These are phyloP conservation scores for Cordilura impudica DNA, from an alignment of 2,888 invertebrate species.

Conservation along the genomic window DNA sequence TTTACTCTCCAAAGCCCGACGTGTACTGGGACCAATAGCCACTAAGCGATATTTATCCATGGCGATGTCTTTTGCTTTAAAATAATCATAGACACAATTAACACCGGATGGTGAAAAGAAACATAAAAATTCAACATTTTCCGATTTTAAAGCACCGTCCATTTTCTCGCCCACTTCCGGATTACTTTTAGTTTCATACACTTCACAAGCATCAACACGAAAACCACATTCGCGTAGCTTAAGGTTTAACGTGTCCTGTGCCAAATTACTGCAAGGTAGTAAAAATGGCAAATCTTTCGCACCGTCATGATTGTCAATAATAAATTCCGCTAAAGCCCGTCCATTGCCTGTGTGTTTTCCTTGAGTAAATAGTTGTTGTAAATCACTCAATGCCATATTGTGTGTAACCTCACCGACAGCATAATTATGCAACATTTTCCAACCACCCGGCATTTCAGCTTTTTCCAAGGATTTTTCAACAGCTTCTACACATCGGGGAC, in stretches of 20 bases:
- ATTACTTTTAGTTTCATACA: conserved; percentile 80
- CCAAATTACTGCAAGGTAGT: conserved; percentile 81
- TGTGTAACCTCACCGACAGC: conserved; percentile 80
- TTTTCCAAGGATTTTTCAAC: conserved; percentile 77
- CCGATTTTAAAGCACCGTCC: conserved; percentile 73
- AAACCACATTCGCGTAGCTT: conserved; percentile 77
- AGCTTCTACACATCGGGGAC: conserved; percentile 80
- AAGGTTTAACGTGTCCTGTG: conserved; percentile 79
- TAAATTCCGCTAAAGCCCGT: conserved; percentile 78
- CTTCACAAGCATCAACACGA: conserved; percentile 78
- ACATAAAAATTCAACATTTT: conserved; percentile 79
- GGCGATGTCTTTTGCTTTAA: conserved; percentile 73
- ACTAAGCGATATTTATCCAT: conserved; percentile 78
- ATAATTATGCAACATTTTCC: conserved; percentile 79
- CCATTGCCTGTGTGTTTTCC: conserved; percentile 81
- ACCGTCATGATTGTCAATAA: conserved; percentile 78
- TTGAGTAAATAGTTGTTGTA: conserved; percentile 78
- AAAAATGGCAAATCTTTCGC: conserved; percentile 78
- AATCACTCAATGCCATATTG: conserved; percentile 76
- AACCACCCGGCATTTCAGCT: conserved; percentile 75
- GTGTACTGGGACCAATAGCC: conserved; percentile 81
- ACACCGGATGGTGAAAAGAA: conserved; percentile 82
- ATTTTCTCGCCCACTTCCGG: conserved; percentile 78
- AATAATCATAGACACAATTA: conserved; percentile 77
- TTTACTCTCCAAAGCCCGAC: conserved; percentile 78